Conservation (phyloP, 2,797 vertebrate genomes). For the Pangasius krempfi region DNA sequence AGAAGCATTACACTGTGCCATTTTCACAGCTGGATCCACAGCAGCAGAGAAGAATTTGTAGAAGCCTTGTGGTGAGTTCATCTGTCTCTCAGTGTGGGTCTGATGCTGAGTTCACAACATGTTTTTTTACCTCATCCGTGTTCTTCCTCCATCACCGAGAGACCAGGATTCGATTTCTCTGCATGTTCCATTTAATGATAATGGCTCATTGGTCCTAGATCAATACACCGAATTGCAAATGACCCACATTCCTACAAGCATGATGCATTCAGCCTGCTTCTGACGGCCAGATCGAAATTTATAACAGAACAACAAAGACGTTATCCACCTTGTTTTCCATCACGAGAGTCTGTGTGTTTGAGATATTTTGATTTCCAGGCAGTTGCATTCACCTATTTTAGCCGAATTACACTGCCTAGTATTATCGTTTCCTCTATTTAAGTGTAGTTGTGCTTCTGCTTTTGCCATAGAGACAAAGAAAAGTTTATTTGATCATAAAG, state of each 20-base stretch:
- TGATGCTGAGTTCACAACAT: neutral
- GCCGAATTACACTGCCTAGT: neutral
- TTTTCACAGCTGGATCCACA: conserved; percentile 13
- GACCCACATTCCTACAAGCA: neutral
- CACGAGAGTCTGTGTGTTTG: neutral
- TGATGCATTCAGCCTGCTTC: neutral
- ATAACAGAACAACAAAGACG: neutral
- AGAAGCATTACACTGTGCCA: neutral
- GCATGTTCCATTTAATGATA: neutral
- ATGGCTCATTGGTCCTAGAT: conserved; percentile 5
- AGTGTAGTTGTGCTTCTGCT: neutral
- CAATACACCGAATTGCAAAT: conserved; percentile 21
- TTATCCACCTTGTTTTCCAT: neutral
- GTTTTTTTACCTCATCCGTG: neutral
- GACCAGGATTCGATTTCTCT: neutral
- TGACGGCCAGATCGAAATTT: neutral
- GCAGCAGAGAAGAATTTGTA: neutral
- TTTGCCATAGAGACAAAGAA: neutral
- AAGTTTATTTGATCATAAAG: conserved; percentile 6
- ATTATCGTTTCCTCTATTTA: neutral
- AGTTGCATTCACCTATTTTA: neutral
- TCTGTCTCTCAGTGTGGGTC: conserved; percentile 34
- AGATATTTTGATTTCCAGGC: neutral
- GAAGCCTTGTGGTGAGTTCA: conserved; percentile 10
- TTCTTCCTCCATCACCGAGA: neutral